Evolutionary conservation across 2,888 invertebrate genomes (phyloP).

Genomic region (Ophioninae sp.): DNA sequence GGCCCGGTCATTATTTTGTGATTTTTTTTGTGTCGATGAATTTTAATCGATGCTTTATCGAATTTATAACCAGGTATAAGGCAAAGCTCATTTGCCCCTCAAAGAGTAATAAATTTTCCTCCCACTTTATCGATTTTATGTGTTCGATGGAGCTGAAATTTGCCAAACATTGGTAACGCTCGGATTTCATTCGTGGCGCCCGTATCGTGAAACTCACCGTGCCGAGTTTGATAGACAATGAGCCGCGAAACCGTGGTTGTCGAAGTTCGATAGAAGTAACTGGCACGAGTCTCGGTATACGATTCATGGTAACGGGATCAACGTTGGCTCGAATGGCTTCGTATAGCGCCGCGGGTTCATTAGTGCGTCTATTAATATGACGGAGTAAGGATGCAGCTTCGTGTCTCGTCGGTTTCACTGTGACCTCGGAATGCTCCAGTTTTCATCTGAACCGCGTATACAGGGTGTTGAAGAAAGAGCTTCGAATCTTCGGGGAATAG

Average conservation of each 20-base stretch:
- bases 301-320: conserved; percentile 10
- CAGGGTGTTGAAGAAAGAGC: conserved; percentile 4
- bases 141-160: neutral
- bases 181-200: conserved; percentile 15
- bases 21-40: too few relatives aligned
- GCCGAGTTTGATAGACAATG: conserved; percentile 14
- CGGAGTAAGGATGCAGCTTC: conserved; percentile 52
- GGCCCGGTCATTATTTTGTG: too few relatives aligned
- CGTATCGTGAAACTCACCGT: neutral
- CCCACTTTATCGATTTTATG: conserved; percentile 11
- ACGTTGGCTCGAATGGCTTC: conserved; percentile 24
- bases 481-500: neutral
- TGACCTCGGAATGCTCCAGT: conserved; percentile 20
- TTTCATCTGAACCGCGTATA: conserved; percentile 24
- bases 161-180: neutral
- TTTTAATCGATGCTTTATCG: conserved; percentile 8
- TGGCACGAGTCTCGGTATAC: conserved; percentile 14
- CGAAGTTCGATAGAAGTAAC: conserved; percentile 15
- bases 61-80: neutral
- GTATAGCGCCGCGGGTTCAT: conserved; percentile 62
- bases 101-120: conserved; percentile 14
- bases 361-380: conserved; percentile 70
- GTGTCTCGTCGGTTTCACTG: conserved; percentile 26
- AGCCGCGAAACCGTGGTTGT: conserved; percentile 2
- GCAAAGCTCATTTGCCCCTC: neutral